Conservation (phyloP, 2,888 invertebrate genomes). For the Ceriagrion tenellum region DNA sequence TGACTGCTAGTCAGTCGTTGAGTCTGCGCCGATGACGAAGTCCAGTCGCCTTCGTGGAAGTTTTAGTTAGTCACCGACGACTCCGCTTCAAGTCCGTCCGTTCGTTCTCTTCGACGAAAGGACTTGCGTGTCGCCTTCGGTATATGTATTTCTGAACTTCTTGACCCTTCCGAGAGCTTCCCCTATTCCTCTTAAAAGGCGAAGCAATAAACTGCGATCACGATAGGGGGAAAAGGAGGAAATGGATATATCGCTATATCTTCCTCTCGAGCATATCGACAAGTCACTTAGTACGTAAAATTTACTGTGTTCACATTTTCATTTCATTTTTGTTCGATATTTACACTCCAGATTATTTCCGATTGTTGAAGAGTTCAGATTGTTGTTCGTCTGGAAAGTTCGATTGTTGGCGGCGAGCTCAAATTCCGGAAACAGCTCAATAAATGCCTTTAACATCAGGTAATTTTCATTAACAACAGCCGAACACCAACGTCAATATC, state of each 20-base stretch:
- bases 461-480: no score
- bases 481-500: no score
- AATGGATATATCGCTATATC: background rate
- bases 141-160: background rate
- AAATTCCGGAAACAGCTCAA: no score
- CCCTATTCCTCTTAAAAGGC: background rate
- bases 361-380: no score
- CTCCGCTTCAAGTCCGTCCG: background rate
- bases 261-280: background rate
- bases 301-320: background rate
- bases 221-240: background rate
- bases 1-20: background rate
- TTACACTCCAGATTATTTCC: background rate
- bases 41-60: background rate
- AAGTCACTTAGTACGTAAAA: background rate
- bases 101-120: constrained; percentile 26
- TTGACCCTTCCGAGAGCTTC: background rate
- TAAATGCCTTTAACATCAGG: no score
- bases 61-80: constrained; percentile 2
- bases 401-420: background rate
- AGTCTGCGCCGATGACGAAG: background rate
- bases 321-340: background rate
- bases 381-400: background rate
- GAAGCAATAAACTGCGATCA: constrained; percentile 28
- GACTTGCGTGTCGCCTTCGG: constrained; percentile 38